Base-by-base conservation (phyloP, 2,888 invertebrate genomes). In the Plebejus melissa region DNA sequence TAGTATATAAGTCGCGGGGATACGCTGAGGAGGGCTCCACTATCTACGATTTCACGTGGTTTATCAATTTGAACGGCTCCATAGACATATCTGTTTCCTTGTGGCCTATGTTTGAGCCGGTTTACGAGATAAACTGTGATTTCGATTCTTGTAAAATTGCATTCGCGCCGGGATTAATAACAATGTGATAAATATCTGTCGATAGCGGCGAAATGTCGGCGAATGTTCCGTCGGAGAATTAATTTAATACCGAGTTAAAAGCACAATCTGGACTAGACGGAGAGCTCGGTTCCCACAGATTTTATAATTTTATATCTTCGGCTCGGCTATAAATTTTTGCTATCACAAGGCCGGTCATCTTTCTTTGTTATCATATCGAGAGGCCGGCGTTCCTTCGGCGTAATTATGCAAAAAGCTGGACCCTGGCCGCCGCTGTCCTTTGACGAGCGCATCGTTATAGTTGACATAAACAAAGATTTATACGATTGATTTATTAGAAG, bases 361-460 rank as follows among this genome's bases (percentile, higher is more conserved):
- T 91, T 89, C 88, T 91, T 93, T 92, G 90, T 92, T 91, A 91
- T 91, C 84, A 92, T 90, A 90, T 91, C 89, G 89, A 87, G 88
- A 84, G 87, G 87, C 86, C 90, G 88, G 85, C 90, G 92, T 93
- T 93, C 92, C 90, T 85, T 86, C 84, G 85, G 82, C 84, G 84
- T 91, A 90, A 93, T 93, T 93, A 93, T 93, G 93, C 91, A 93
- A 92, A 92, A 93, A 93, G 89, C 90, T 88, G 91, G 91, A 88
- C 91, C 82, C 80, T 87, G 90, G 88, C 80, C 89, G 88, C 84
- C 85, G 89, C 92, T 84, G 83, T 82, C 84, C 91, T 93, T 93
- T 93, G 92, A 89, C 88, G 86, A 85, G 84, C 87, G 86, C 89
- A 88, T 91, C 91, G 89, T 93, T 92, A 91, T 90, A 89, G 84